Percentiles rank a stretch among this genome's conserved stretches.
These are phyloP conservation scores for Galago senegalensis DNA, from an alignment of 2,797 vertebrate genomes.

Conservation along the genomic window DNA sequence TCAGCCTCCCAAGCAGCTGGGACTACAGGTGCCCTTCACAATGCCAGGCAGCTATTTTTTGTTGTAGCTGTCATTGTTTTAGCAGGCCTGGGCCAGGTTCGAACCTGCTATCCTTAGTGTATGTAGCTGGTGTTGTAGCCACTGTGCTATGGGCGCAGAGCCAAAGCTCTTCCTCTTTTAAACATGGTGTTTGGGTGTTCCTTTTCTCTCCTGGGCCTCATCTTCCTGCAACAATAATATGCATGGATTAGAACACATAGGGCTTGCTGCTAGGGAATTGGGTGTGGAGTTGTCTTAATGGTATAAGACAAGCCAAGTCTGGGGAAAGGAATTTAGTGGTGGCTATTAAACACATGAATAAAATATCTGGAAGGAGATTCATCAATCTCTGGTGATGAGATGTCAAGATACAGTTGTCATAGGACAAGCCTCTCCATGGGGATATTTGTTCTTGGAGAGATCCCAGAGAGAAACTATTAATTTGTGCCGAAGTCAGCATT, in stretches of 20 bases:
- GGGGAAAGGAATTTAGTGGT: not conserved
- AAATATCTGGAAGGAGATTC: constrained; percentile 13
- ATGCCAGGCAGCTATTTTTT: no score
- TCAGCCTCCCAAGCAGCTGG: no score
- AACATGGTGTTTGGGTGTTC: no score
- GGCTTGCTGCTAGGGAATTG: constrained; percentile 29
- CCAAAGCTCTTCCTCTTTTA: no score
- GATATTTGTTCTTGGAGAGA: not conserved
- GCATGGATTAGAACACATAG: constrained; percentile 17
- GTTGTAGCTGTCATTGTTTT: no score
- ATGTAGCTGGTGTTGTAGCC: no score
- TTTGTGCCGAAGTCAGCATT: not conserved
- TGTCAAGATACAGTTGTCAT: not conserved
- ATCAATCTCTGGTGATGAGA: constrained; percentile 3
- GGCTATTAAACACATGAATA: constrained; percentile 51
- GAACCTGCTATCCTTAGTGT: no score
- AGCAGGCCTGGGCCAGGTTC: no score
- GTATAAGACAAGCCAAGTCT: constrained; percentile 11
- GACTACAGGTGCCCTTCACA: no score
- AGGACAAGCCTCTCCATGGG: not conserved
- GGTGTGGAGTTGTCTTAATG: constrained; percentile 34
- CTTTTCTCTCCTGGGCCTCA: no score
- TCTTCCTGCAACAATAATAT: not conserved
- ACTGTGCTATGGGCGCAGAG: no score
- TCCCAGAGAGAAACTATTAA: not conserved